Evolutionary conservation across 2,797 vertebrate genomes (phyloP).

Genomic region (Paratrypauchen microcephalus): DNA sequence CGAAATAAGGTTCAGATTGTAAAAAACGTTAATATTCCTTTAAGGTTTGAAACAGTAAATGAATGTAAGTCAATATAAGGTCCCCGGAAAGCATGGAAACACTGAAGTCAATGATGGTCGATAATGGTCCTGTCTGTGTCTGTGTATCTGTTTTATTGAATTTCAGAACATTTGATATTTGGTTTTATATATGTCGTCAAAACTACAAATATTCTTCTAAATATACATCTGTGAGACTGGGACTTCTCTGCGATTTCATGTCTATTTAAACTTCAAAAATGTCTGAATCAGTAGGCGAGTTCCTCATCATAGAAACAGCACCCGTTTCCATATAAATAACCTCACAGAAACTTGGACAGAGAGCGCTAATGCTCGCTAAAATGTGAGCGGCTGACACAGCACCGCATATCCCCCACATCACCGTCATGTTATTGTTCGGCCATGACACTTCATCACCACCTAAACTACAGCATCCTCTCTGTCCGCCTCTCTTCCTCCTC

Average conservation of each 20-base stretch:
- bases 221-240: neutral
- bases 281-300: neutral
- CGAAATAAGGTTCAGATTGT: too few species aligned
- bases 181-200: too few species aligned
- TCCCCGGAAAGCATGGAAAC: too few species aligned
- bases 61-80: too few species aligned
- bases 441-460: slow-evolving; percentile 60
- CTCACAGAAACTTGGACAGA: neutral
- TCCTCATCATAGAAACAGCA: neutral
- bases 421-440: slow-evolving; percentile 51
- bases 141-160: too few species aligned
- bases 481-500: slow-evolving; percentile 19
- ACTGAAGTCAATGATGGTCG: too few species aligned
- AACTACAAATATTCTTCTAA: too few species aligned
- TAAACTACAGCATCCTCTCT: slow-evolving; percentile 53
- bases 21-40: too few species aligned
- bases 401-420: slow-evolving; percentile 27
- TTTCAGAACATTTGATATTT: too few species aligned
- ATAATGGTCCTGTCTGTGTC: too few species aligned
- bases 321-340: neutral
- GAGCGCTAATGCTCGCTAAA: slow-evolving; percentile 10
- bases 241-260: neutral
- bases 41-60: too few species aligned
- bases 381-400: slow-evolving; percentile 45
- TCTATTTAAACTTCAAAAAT: neutral